These are phyloP conservation scores for Spermophilus dauricus DNA, from an alignment of 2,113 vertebrate species.

Conservation along the genomic window DNA sequence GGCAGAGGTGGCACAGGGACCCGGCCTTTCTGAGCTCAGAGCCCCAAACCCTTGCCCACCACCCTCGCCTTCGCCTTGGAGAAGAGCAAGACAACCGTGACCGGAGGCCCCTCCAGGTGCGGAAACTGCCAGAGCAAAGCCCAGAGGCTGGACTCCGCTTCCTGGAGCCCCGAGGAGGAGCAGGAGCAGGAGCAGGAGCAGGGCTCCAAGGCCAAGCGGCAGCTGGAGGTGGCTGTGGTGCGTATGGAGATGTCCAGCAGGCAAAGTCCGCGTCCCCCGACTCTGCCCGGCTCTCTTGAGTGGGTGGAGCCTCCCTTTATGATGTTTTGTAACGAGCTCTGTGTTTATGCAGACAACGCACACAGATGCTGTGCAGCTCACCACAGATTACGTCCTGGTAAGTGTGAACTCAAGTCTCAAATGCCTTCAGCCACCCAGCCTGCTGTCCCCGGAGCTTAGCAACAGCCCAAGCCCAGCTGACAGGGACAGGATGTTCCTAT, in stretches of 20 bases:
- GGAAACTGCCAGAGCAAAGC: not conserved
- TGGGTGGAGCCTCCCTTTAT: not conserved
- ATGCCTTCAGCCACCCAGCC: too few relatives aligned
- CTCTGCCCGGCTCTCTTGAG: not conserved
- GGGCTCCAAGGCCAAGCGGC: not conserved
- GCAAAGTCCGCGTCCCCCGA: too few relatives aligned
- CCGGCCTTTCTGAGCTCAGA: not conserved
- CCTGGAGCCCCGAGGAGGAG: not conserved
- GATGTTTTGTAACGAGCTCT: not conserved
- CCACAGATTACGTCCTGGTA: not conserved
- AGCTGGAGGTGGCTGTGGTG: not conserved
- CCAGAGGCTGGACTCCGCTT: not conserved
- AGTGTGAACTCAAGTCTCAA: too few relatives aligned
- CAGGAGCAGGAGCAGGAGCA: accelerated
- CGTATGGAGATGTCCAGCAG: not conserved
- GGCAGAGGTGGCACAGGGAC: not conserved
- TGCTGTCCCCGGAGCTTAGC: too few relatives aligned
- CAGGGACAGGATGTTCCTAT: too few relatives aligned
- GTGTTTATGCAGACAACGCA: not conserved
- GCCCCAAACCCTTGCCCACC: not conserved
- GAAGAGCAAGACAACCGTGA: not conserved
- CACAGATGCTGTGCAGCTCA: not conserved
- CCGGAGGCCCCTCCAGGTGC: accelerated
- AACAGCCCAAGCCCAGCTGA: too few relatives aligned
- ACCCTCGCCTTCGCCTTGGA: not conserved